Evolutionary conservation across 2,113 vertebrate genomes (phyloP), one percentile per base, ranked within the genome.

Genomic region (Eulemur macaco): DNA sequence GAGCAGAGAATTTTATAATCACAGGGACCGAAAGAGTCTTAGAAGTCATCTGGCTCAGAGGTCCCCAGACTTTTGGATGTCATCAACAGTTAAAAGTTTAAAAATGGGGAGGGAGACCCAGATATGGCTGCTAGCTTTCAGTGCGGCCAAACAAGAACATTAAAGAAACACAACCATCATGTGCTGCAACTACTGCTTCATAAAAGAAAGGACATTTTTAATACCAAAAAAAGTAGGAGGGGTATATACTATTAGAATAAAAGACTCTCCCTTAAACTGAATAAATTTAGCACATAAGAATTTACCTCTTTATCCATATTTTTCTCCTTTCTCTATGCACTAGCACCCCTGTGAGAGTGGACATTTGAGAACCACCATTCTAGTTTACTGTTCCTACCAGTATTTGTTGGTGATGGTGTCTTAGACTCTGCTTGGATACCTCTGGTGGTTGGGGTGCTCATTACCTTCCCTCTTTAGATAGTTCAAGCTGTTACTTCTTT

Each of bases 1-100:
- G 93, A 96, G 23, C 68, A 77, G 77, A 94, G 86, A 93, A 63
- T 96, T 52, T 94, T 91, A 77, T n/a, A 93, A 83, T 91, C 69
- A 95, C n/a, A 95, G n/a, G 34, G 50, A 93, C 60, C 74, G 50
- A 91, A 92, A 91, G 39, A 97, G 64, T 71, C 82, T 90, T 87
- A 89, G 77, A 82, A 80, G 42, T 95, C 71, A 87, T 81, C 77
- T 87, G 87, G 83, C 76, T 93, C 74, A 94, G 63, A 87, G 52
- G 39, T 50, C 37, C 25, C 54, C 52, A 76, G 69, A 83, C 52
- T 82, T 78, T 92, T 54, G 93, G 80, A 95, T 60, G 83, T 73
- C 74, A 94, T 89, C 80, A 80, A 34, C 64, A 68, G 50, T 52
- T 81, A 73, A 86, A 96, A 86, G 50, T 96, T 89, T 82, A 52